Evolutionary conservation across 2,888 invertebrate species (phyloP).

Genomic region (Sinopyrophorus schimmeli): DNA sequence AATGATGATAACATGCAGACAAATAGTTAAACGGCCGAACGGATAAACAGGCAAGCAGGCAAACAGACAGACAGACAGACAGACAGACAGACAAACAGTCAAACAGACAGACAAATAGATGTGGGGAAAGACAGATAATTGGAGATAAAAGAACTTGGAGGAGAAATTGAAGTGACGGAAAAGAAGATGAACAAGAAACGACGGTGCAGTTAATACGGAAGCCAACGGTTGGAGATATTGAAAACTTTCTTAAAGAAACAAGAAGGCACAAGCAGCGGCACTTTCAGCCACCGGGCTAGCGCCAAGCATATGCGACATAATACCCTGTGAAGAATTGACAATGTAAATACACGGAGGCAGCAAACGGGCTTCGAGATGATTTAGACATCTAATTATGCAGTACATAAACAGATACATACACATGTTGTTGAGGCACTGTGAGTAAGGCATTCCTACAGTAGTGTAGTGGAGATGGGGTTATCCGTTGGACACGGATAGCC

Average conservation of each 20-base stretch:
- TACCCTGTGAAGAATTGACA: constrained; percentile 42
- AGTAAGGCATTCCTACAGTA: constrained; percentile 83
- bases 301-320: constrained; percentile 31
- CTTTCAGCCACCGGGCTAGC: constrained; percentile 34
- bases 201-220: constrained; percentile 53
- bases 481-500: constrained; percentile 49
- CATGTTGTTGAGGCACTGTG: constrained; percentile 72
- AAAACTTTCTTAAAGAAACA: too few species aligned
- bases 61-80: too few species aligned
- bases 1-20: constrained; percentile 41
- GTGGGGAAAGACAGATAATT: too few species aligned
- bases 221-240: constrained; percentile 46
- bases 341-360: constrained; percentile 41
- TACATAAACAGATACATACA: constrained; percentile 54
- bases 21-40: too few species aligned
- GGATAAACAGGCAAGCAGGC: too few species aligned
- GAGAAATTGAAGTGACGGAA: too few species aligned
- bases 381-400: constrained; percentile 53
- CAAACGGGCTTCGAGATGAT: constrained; percentile 48
- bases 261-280: constrained; percentile 56
- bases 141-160: too few species aligned
- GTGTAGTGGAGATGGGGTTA: constrained; percentile 63
- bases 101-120: too few species aligned
- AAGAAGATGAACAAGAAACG: too few species aligned
- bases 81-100: too few species aligned